Evolutionary conservation across 2,888 invertebrate species (phyloP).

Genomic region (Pheosia gnoma): DNA sequence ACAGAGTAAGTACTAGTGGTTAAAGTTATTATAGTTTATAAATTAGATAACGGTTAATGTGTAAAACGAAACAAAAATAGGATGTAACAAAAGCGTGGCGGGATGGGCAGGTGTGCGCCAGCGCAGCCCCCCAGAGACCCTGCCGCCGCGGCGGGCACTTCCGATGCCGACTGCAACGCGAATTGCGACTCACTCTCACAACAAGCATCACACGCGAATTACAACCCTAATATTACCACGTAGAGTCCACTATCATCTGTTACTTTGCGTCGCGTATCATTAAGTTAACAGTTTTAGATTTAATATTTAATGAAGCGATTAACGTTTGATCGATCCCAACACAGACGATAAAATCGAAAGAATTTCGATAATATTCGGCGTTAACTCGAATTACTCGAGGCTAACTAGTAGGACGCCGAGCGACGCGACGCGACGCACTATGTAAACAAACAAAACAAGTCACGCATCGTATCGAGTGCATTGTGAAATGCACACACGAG

Average conservation of each 20-base stretch:
- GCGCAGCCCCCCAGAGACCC: conserved; percentile 54
- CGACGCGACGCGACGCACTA: conserved; percentile 41
- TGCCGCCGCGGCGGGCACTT: conserved; percentile 45
- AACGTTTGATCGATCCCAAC: conserved; percentile 42
- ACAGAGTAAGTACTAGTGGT: too few relatives aligned
- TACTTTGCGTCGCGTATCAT: conserved; percentile 46
- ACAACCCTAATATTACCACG: conserved; percentile 22
- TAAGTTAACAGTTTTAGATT: conserved; percentile 61
- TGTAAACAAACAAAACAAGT: conserved; percentile 66
- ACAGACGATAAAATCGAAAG: conserved; percentile 24
- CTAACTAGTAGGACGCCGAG: conserved; percentile 31
- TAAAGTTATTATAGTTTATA: too few relatives aligned
- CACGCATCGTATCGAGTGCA: conserved; percentile 61
- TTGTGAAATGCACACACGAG: conserved; percentile 67
- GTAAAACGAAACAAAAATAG: conserved; percentile 31
- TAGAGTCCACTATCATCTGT: conserved; percentile 41
- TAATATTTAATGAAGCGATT: conserved; percentile 54
- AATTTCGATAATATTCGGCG: conserved; percentile 22
- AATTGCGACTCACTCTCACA: conserved; percentile 46
- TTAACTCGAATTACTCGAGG: conserved; percentile 24
- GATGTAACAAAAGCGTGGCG: conserved; percentile 51
- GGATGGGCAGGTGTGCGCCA: conserved; percentile 66
- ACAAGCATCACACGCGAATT: conserved; percentile 19
- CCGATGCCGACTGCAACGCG: conserved; percentile 55
- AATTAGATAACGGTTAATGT: conserved; percentile 19